Evolutionary conservation across 2,113 vertebrate species (phyloP).

Genomic region (Chionis minor): DNA sequence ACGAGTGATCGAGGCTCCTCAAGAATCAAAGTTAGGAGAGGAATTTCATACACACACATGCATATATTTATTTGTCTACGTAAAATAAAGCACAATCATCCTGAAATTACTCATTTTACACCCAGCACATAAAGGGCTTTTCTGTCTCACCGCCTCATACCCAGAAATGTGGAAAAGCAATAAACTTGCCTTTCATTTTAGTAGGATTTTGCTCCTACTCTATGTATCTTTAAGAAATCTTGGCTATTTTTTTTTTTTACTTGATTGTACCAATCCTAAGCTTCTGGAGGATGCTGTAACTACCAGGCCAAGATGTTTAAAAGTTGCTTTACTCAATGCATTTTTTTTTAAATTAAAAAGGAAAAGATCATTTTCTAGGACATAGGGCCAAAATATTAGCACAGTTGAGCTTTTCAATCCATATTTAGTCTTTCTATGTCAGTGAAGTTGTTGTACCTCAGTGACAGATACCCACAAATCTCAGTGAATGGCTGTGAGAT

Average conservation of each 20-base stretch:
- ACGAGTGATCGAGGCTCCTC: neutral
- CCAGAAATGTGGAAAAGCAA: neutral
- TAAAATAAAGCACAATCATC: neutral
- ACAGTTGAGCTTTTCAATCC: neutral
- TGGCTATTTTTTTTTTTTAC: neutral
- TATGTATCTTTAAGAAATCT: neutral
- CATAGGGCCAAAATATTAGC: neutral
- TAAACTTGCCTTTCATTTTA: neutral
- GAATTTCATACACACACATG: neutral
- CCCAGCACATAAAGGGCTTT: neutral
- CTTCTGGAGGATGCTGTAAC: neutral
- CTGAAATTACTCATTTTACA: neutral
- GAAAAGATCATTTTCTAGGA: neutral
- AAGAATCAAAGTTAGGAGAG: neutral
- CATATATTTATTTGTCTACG: neutral
- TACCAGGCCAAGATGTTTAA: neutral
- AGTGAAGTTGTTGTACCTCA: neutral
- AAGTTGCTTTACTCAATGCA: neutral
- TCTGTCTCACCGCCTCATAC: neutral
- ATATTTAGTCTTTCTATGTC: neutral
- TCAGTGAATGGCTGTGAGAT: neutral
- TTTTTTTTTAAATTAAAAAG: neutral
- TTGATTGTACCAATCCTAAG: neutral
- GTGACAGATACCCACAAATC: neutral
- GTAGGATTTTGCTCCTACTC: neutral